Percentiles rank a stretch among this genome's conserved stretches.
phyloP scores from a whole-genome alignment of 1,140 invertebrate species.

The Brachionus angularis region DNA sequence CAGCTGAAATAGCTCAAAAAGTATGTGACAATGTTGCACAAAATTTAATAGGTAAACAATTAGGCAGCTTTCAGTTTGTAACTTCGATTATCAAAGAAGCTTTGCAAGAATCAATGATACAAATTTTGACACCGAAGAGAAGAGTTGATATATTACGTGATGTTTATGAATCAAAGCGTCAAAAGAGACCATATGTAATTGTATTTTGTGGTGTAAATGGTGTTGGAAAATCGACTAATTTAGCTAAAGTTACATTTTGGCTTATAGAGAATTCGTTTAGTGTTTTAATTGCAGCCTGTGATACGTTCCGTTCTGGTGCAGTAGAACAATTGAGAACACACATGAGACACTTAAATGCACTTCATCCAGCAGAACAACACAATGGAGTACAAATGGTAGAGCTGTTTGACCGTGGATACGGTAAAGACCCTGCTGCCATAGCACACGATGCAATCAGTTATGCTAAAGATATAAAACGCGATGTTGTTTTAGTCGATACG shows the following conservation, averaged over 20 bases:
- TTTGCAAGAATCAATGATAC: conserved; percentile 65
- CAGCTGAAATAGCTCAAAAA: conserved; percentile 86
- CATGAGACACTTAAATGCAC: conserved; percentile 81
- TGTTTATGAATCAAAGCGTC: conserved; percentile 78
- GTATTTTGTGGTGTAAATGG: conserved; percentile 99
- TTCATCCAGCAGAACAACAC: conserved; percentile 72
- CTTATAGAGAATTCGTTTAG: conserved; percentile 92
- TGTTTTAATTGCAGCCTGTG: conserved; percentile 95
- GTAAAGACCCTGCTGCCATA: conserved; percentile 96
- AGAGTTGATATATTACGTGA: conserved; percentile 94
- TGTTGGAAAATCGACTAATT: conserved; percentile 97
- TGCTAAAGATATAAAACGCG: conserved; percentile 57
- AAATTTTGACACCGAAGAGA: conserved; percentile 86
- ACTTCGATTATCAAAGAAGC: conserved; percentile 71
- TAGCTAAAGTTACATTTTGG: conserved; percentile 99
- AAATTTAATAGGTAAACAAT: conserved; percentile 86
- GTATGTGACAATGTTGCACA: conserved; percentile 87
- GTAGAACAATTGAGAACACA: conserved; percentile 97
- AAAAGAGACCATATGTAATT: conserved; percentile 83
- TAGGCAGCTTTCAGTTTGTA: conserved; percentile 84
- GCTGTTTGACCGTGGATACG: conserved; percentile 80
- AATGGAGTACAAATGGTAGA: conserved; percentile 72
- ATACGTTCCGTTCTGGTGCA: conserved; percentile 97
- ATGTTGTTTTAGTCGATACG: conserved; percentile 92
- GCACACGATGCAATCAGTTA: conserved; percentile 91